Percentiles rank a stretch among this genome's conserved stretches.
These are phyloP conservation scores for Lucilia cuprina DNA, from an alignment of 1,140 invertebrate genomes.

Conservation along the genomic window DNA sequence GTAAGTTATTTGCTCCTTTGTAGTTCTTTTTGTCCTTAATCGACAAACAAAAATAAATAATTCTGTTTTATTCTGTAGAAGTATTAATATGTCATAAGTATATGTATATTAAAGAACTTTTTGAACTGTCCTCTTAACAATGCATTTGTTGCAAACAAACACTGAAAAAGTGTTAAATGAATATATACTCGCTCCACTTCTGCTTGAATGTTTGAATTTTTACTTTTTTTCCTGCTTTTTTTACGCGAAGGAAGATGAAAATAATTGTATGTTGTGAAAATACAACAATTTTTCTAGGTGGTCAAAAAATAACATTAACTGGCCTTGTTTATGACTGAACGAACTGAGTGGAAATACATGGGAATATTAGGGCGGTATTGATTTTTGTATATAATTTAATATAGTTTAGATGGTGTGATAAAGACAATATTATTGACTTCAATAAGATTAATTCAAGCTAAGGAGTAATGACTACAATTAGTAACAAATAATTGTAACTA, in stretches of 20 bases:
- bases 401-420: background rate
- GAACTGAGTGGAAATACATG: background rate
- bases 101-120: too few species aligned
- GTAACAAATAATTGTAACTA: too few species aligned
- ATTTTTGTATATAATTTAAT: background rate
- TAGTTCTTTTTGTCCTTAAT: too few species aligned
- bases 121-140: background rate
- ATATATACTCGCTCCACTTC: background rate
- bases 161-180: background rate
- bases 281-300: constrained; percentile 5
- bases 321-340: constrained; percentile 13
- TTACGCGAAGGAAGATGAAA: background rate
- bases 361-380: background rate
- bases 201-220: background rate
- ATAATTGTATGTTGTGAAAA: constrained; percentile 3
- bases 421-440: background rate
- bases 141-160: background rate
- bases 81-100: too few species aligned
- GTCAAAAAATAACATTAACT: constrained; percentile 5
- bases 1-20: too few species aligned
- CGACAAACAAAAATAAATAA: too few species aligned
- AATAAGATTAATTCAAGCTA: too few species aligned
- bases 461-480: too few species aligned
- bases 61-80: too few species aligned
- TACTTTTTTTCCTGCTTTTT: background rate